Percentiles rank a stretch among this genome's conserved stretches.
phyloP scores from a whole-genome alignment of 2,888 invertebrate species.

The Seladonia tumulorum region DNA sequence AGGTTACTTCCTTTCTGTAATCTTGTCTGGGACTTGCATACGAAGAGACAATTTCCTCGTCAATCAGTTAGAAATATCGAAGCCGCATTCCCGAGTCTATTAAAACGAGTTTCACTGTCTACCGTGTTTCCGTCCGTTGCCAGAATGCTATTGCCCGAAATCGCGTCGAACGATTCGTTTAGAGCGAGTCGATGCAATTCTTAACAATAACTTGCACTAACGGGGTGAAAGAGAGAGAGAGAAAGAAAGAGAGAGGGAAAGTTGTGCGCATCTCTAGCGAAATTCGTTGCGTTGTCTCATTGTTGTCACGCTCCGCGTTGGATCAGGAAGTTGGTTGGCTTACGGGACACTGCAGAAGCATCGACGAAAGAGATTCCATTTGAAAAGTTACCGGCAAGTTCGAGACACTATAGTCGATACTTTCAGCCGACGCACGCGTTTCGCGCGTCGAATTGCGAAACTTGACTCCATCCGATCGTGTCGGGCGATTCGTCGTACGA shows the following conservation, averaged over 20 bases:
- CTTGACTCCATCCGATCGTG: neutral
- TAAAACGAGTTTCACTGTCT: neutral
- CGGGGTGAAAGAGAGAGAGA: neutral
- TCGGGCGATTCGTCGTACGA: conserved; percentile 14
- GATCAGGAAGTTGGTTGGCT: conserved; percentile 16
- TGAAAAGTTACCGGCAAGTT: conserved; percentile 40
- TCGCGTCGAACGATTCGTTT: no score
- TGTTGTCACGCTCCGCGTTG: neutral
- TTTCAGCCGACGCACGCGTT: conserved; percentile 2
- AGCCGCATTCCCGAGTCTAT: neutral
- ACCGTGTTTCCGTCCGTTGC: neutral
- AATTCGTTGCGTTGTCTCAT: conserved; percentile 20
- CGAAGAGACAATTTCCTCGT: neutral
- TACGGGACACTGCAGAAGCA: neutral
- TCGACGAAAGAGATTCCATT: conserved; percentile 20
- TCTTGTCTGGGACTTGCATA: neutral
- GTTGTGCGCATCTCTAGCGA: neutral
- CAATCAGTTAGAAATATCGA: neutral
- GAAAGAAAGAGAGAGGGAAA: neutral
- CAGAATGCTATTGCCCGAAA: no score
- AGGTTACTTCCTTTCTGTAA: conserved; percentile 3
- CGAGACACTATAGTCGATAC: conserved; percentile 5
- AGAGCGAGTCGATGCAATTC: neutral
- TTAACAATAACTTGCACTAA: neutral
- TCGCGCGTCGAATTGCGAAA: conserved; percentile 32